Evolutionary conservation across 2,888 invertebrate genomes (phyloP).

Genomic region (Panorpa germanica): DNA sequence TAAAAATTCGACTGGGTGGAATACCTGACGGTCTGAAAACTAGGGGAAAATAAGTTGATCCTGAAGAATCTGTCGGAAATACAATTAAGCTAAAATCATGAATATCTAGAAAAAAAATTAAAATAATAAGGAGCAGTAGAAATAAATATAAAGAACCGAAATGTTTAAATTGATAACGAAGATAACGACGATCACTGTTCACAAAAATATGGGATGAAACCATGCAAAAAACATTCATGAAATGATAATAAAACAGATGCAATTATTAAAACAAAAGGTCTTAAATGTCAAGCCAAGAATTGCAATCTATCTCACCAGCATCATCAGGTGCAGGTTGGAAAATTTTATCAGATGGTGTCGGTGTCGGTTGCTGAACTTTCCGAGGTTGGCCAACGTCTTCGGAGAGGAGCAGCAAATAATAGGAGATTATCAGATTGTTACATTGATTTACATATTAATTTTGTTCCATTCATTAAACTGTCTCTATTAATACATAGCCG

Average conservation of each 20-base stretch:
- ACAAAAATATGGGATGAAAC: constrained; percentile 10
- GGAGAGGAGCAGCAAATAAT: too few species aligned
- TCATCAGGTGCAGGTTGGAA: constrained; percentile 49
- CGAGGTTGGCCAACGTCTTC: constrained; percentile 36
- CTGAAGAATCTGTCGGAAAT: constrained; percentile 58
- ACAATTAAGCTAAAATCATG: constrained; percentile 52
- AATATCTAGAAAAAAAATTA: constrained; percentile 39
- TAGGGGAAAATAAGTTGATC: constrained; percentile 48
- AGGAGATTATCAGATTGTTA: too few species aligned
- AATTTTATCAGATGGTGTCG: constrained; percentile 41
- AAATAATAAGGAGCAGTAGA: constrained; percentile 18
- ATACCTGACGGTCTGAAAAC: constrained; percentile 54
- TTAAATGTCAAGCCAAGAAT: constrained; percentile 9
- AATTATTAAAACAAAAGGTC: background rate
- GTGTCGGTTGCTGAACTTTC: constrained; percentile 35
- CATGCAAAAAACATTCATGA: constrained; percentile 4
- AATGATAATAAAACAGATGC: constrained; percentile 6
- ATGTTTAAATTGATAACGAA: constrained; percentile 14
- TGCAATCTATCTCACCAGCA: constrained; percentile 41
- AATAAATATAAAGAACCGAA: constrained; percentile 12
- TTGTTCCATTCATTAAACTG: too few species aligned
- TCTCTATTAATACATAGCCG: too few species aligned
- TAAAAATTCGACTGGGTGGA: constrained; percentile 10
- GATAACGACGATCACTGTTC: constrained; percentile 10
- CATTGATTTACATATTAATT: too few species aligned